A percentile compares a stretch with the other conserved stretches of the same genome.
These are phyloP conservation scores for Nixonia krombeini DNA, from an alignment of 1,140 invertebrate genomes.

Conservation along the genomic window DNA sequence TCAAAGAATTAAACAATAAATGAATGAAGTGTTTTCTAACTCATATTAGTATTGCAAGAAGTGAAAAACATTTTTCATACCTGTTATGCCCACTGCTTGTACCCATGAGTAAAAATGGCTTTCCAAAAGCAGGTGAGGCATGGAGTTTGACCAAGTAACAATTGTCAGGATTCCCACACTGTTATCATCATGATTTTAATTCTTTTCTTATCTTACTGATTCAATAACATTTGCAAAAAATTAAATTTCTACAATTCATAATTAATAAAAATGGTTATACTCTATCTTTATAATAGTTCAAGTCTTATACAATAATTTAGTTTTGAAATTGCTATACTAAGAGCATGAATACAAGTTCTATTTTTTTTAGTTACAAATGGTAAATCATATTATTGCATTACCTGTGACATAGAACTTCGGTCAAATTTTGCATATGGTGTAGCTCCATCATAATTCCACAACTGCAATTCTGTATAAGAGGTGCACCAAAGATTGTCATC, in stretches of 20 bases:
- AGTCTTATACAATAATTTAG: no score
- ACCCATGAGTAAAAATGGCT: constrained; percentile 75
- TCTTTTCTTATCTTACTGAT: no score
- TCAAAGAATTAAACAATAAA: constrained; percentile 19
- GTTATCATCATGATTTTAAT: no score
- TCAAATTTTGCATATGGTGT: constrained; percentile 73
- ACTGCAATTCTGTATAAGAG: constrained; percentile 81
- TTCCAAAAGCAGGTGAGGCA: constrained; percentile 46
- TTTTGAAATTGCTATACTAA: no score
- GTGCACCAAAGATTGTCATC: constrained; percentile 75
- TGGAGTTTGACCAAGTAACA: constrained; percentile 76
- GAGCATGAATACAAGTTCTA: background rate
- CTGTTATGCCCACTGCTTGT: no score
- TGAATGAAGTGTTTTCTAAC: no score
- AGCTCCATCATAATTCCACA: constrained; percentile 79
- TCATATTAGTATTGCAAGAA: no score
- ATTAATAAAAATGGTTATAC: no score
- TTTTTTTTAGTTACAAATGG: background rate
- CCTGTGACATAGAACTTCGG: constrained; percentile 66
- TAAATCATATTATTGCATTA: constrained; percentile 17
- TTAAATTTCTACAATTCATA: no score
- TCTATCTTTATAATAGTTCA: no score
- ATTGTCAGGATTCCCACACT: constrained; percentile 70
- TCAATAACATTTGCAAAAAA: background rate
- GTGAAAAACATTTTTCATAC: no score